These are phyloP conservation scores for Cryptoblepharus egeriae DNA, from an alignment of 2,797 vertebrate genomes.

Conservation along the genomic window DNA sequence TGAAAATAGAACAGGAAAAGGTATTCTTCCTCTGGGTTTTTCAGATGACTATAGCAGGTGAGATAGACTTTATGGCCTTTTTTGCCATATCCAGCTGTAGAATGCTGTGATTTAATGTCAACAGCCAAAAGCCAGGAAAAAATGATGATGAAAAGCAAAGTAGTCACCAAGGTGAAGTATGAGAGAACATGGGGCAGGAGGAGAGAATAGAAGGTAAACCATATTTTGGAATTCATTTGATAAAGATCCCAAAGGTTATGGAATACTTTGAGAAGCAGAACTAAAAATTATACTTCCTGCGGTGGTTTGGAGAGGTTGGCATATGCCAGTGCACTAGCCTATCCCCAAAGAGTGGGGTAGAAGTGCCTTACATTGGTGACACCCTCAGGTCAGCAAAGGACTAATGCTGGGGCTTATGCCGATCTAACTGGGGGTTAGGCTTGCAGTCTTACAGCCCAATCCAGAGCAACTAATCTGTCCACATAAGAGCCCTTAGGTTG, in stretches of 20 bases:
- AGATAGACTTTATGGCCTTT: background rate
- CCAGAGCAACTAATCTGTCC: too few species aligned
- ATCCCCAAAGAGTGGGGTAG: too few species aligned
- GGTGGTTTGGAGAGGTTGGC: too few species aligned
- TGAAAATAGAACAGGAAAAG: slow-evolving; percentile 4
- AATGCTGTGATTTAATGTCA: slow-evolving; percentile 19
- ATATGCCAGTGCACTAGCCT: too few species aligned
- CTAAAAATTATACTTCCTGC: too few species aligned
- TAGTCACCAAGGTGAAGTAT: background rate
- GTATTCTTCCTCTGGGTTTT: background rate
- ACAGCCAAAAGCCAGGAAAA: slow-evolving; percentile 58
- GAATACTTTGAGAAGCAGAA: background rate
- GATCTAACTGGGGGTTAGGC: too few species aligned
- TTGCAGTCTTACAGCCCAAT: too few species aligned
- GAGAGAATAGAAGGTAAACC: background rate
- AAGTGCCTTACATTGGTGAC: too few species aligned
- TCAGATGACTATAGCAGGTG: slow-evolving; percentile 8
- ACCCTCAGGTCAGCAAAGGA: too few species aligned
- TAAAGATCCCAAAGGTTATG: background rate
- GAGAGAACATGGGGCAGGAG: background rate
- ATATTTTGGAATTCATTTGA: background rate
- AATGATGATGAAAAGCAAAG: slow-evolving; percentile 38
- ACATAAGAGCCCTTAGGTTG: too few species aligned
- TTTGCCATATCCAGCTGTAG: background rate
- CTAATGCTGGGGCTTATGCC: too few species aligned